Evolutionary conservation across 2,888 invertebrate genomes (phyloP), one percentile per base, ranked within the genome.

Genomic region (Netelia inedita): DNA sequence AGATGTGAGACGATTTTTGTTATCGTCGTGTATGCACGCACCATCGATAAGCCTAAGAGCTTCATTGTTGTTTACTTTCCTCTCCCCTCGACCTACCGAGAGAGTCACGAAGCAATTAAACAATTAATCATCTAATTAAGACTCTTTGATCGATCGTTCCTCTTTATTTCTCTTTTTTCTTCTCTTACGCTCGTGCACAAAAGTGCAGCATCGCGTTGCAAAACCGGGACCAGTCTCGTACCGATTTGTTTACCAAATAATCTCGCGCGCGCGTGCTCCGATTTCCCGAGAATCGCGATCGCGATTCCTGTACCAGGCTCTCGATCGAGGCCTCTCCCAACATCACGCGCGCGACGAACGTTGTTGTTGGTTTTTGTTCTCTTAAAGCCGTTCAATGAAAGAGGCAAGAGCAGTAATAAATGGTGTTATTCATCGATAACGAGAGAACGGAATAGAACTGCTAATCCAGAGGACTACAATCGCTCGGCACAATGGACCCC

Each of bases 51-150:
- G 90, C 85, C 85, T 46, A 83, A 79, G 79, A 78, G 82, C 68
- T 86, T 88, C 85, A 87, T 89, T 89, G 89, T 89, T 90, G 82
- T 79, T 68, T 41, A 19, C 46, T 71, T 19, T 63, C 61, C 73
- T 57, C 71, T 82, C 19, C 55, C 19, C 55, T 14, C 11, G 19
- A 19, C 19, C 55, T 16, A n/a, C 0, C 19, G 5, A 16, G 84
- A 79, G 84, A 65, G 78, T 68, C 80, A 83, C 85, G 78, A 63
- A 80, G 86, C 88, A 89, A 92, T 92, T 89, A 88, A 87, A 91
- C 91, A 89, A 92, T 92, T 92, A 93, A 92, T 92, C 91, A 90
- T 92, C 88, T 90, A 91, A 92, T 92, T 91, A 91, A 72, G 89
- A 89, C 89, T 89, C 69, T 90, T 88, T 86, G 88, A 85, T 88